Base-by-base conservation (phyloP, 1,140 invertebrate genomes). In the Diorhabda carinulata region DNA sequence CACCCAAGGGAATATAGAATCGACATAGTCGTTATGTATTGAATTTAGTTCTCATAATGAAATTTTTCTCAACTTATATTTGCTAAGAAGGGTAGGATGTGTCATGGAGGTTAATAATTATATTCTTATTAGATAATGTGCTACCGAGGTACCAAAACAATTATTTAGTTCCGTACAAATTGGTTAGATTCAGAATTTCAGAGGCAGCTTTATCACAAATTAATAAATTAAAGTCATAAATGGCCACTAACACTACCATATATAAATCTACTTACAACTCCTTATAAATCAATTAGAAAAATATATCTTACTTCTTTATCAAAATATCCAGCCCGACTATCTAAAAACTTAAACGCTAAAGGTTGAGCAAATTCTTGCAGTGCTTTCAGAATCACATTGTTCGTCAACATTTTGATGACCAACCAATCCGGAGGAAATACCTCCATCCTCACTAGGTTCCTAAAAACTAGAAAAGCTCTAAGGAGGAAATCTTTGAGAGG, bases 401-500 rank as follows among this genome's bases (percentile, higher is more conserved):
- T 97, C 63, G 93, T 91, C 58, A 95, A 88, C 85, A 98, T 91
- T 78, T 93, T 89, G 81, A 99, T 93, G 7, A 97, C 90, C 62
- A 96, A 85, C 97, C 97, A 99, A 79, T 98, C 96, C 0, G 87
- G 82, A 3, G 94, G 91, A 77, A 96, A 98, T 0, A 98, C 91
- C 72, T 92, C 89, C 79, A 92, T 86, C 72, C 88, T 86, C 9
- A 97, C 89, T 3, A 98, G 85, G 79, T 94, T 90, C 41, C 90
- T 86, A 72, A 98, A 92, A 0, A 98, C 92, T 7, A 95, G 83
- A 75, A 98, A 91, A 3, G 95, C 90, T 72, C 95, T 87, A 76
- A 96, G 88, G 0, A 98, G 84, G 78, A 98, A 96, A 75, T 98
- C 95, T 79, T 96, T 94, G 0, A 96, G 82, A 0, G 90, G 88